Evolutionary conservation across 2,888 invertebrate genomes (phyloP).

Genomic region (Drosophila paucipuncta): DNA sequence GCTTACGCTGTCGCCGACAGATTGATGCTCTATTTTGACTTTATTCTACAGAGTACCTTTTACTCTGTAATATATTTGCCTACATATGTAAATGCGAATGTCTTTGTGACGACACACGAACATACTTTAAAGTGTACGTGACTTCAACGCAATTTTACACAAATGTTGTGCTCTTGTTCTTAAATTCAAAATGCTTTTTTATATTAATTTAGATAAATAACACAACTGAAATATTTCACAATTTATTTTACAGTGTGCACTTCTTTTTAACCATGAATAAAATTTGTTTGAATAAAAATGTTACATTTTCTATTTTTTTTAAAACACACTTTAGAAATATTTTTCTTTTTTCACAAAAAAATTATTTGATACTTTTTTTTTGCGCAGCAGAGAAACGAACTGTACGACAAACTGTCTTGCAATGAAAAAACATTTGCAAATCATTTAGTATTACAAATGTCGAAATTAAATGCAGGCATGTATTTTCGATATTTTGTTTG

Average conservation of each 20-base stretch:
- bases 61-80: neutral
- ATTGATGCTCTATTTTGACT: conserved; percentile 30
- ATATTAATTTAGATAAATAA: neutral
- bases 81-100: neutral
- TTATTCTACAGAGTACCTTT: too few species aligned
- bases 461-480: neutral
- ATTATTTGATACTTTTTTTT: neutral
- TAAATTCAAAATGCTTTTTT: neutral
- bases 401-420: neutral
- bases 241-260: neutral
- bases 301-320: neutral
- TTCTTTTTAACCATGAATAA: neutral
- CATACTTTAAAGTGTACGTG: neutral
- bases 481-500: conserved; percentile 5
- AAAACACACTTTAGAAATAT: neutral
- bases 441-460: neutral
- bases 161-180: neutral
- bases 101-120: neutral
- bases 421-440: conserved; percentile 4
- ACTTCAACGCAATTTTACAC: neutral
- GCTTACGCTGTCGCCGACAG: conserved; percentile 5
- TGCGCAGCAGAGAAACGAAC: neutral
- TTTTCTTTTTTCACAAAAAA: neutral
- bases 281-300: neutral
- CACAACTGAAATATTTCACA: neutral